phyloP scores from a whole-genome alignment of 2,888 invertebrate species.

The Globia sparganii region DNA sequence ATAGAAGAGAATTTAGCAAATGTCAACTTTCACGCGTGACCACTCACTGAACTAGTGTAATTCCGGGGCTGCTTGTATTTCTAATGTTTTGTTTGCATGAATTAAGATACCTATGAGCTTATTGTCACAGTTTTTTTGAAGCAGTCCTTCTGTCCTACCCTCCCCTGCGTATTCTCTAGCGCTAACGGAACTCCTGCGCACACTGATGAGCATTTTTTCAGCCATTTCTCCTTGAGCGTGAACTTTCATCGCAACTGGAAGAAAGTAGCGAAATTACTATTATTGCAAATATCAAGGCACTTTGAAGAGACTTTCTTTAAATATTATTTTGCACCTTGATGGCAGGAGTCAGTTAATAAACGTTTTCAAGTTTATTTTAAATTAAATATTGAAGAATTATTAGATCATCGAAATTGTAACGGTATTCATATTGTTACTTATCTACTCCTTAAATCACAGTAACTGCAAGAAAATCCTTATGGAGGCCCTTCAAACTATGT shows the following conservation, averaged over 20 bases:
- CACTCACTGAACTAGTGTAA: no score
- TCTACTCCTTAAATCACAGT: no score
- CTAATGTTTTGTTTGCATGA: background rate
- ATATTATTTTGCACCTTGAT: conserved; percentile 45
- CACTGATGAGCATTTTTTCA: conserved; percentile 35
- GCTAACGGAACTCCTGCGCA: conserved; percentile 57
- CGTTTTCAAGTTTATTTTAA: background rate
- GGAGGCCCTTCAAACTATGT: no score
- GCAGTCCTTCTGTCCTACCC: conserved; percentile 4
- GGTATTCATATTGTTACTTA: background rate
- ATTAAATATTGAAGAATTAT: background rate
- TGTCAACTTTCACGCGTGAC: background rate
- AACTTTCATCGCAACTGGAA: conserved; percentile 52
- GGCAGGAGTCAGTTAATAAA: background rate
- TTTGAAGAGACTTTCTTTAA: conserved; percentile 39
- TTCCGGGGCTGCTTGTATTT: background rate
- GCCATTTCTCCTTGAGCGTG: conserved; percentile 58
- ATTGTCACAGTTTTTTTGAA: background rate
- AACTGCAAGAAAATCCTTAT: no score
- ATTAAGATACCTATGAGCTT: background rate
- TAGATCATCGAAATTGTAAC: conserved; percentile 11
- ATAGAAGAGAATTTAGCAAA: background rate
- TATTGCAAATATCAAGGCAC: conserved; percentile 48
- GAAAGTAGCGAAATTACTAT: conserved; percentile 45
- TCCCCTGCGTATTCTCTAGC: background rate